Percentiles rank a stretch among this genome's conserved stretches.
Conservation (phyloP, 2,888 invertebrate species). For the Baronia brevicornis region DNA sequence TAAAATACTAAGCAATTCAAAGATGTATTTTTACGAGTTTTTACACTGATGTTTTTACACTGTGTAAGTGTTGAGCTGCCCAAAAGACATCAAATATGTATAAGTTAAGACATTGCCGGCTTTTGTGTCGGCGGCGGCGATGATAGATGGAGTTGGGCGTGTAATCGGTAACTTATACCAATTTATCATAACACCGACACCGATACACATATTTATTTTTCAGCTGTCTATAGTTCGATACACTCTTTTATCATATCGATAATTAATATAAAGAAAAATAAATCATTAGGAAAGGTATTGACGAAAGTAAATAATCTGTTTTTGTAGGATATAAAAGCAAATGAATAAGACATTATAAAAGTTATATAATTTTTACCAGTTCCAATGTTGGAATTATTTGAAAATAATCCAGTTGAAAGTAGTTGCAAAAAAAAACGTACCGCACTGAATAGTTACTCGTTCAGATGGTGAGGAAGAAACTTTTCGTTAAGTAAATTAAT, state of each 20-base stretch:
- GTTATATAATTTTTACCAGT: too few species aligned
- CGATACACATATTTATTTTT: slow-evolving; percentile 10
- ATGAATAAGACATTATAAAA: too few species aligned
- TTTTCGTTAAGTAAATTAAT: too few species aligned
- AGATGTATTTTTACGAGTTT: slow-evolving; percentile 5
- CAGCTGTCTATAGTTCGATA: slow-evolving; percentile 13
- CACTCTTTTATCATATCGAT: neutral
- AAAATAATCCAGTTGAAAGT: too few species aligned
- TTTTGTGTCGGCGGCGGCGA: slow-evolving; percentile 17
- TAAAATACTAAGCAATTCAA: neutral
- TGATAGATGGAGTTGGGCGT: slow-evolving; percentile 40
- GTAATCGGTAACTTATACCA: slow-evolving; percentile 40
- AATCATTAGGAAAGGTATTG: neutral
- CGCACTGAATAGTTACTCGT: too few species aligned
- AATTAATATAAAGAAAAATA: neutral
- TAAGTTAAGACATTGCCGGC: slow-evolving; percentile 12
- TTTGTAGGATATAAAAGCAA: too few species aligned
- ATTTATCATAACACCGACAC: slow-evolving; percentile 35
- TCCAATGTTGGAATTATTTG: too few species aligned
- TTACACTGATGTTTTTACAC: slow-evolving; percentile 1
- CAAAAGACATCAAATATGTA: slow-evolving; percentile 8
- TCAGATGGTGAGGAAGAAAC: too few species aligned
- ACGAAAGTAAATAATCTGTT: too few species aligned
- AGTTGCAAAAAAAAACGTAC: too few species aligned
- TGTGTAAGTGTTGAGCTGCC: neutral